Evolutionary conservation across 1,140 invertebrate genomes (phyloP).

Genomic region (Teleopsis dalmanni): DNA sequence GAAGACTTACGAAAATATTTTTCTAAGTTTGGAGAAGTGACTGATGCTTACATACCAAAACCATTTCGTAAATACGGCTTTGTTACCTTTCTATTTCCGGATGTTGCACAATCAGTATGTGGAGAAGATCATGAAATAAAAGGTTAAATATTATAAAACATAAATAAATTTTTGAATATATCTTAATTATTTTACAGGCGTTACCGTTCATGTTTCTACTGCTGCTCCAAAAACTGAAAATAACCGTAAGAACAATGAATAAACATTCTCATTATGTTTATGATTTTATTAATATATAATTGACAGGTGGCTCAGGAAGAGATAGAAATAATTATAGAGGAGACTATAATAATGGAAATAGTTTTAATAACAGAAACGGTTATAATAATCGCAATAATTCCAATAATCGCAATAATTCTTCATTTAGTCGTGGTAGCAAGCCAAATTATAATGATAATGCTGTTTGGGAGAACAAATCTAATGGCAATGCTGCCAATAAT

Average conservation of each 20-base stretch:
- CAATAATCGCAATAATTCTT: conserved; percentile 18
- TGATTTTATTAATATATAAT: conserved; percentile 24
- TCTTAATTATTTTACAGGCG: conserved; percentile 47
- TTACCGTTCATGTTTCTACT: conserved; percentile 92
- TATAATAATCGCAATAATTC: neutral
- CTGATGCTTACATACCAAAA: conserved; percentile 93
- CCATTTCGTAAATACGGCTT: conserved; percentile 93
- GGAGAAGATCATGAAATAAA: conserved; percentile 98
- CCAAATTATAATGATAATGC: conserved; percentile 30
- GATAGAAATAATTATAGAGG: conserved; percentile 30
- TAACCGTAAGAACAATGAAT: conserved; percentile 27
- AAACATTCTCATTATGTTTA: conserved; percentile 40
- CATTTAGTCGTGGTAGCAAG: conserved; percentile 28
- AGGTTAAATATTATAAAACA: conserved; percentile 44
- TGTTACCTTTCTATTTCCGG: conserved; percentile 91
- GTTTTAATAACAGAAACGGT: no score
- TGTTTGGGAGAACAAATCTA: no score
- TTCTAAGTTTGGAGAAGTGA: conserved; percentile 89
- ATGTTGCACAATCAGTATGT: conserved; percentile 86
- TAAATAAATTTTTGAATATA: neutral
- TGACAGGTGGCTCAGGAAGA: conserved; percentile 43
- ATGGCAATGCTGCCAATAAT: conserved; percentile 43
- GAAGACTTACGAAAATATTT: conserved; percentile 93
- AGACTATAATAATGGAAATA: conserved; percentile 23
- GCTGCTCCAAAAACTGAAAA: conserved; percentile 81